Conservation (phyloP, 2,888 invertebrate genomes). For the Panopea generosa region DNA sequence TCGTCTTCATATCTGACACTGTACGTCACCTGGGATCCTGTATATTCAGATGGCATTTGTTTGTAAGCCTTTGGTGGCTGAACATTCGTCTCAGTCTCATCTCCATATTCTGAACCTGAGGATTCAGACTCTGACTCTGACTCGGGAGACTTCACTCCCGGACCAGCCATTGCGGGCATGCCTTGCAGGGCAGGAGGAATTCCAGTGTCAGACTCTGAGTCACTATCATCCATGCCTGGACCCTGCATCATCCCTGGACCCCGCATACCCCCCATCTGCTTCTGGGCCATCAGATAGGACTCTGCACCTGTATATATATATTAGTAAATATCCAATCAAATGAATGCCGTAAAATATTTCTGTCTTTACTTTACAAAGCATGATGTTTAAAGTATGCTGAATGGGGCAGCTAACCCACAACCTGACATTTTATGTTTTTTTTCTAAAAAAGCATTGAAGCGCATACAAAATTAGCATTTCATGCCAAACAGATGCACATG, state of each 20-base stretch:
- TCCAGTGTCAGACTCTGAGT: slow-evolving; percentile 54
- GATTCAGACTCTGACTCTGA: slow-evolving; percentile 40
- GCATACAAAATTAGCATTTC: too few species aligned
- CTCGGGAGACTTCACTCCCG: slow-evolving; percentile 8
- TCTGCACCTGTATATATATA: slow-evolving; percentile 24
- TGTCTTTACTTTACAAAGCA: too few species aligned
- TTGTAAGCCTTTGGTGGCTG: neutral
- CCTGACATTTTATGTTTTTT: too few species aligned
- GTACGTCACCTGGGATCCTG: slow-evolving; percentile 16
- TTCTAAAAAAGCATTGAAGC: too few species aligned
- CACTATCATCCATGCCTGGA: slow-evolving; percentile 37
- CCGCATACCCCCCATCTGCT: slow-evolving; percentile 32
- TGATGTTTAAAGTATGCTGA: too few species aligned
- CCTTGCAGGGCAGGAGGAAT: slow-evolving; percentile 39
- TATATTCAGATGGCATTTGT: slow-evolving; percentile 9
- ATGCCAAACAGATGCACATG: too few species aligned
- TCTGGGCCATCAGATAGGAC: slow-evolving; percentile 39
- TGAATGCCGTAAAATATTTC: too few species aligned
- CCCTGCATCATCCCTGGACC: slow-evolving; percentile 17
- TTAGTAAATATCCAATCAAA: too few species aligned
- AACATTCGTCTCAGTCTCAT: neutral
- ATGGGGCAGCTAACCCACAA: too few species aligned
- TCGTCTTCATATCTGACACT: slow-evolving; percentile 50
- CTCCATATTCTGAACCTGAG: slow-evolving; percentile 25
- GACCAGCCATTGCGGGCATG: slow-evolving; percentile 21